A percentile compares a stretch with the other conserved stretches of the same genome.
Evolutionary conservation across 2,113 vertebrate genomes (phyloP).

Genomic region (Gymnogyps californianus): DNA sequence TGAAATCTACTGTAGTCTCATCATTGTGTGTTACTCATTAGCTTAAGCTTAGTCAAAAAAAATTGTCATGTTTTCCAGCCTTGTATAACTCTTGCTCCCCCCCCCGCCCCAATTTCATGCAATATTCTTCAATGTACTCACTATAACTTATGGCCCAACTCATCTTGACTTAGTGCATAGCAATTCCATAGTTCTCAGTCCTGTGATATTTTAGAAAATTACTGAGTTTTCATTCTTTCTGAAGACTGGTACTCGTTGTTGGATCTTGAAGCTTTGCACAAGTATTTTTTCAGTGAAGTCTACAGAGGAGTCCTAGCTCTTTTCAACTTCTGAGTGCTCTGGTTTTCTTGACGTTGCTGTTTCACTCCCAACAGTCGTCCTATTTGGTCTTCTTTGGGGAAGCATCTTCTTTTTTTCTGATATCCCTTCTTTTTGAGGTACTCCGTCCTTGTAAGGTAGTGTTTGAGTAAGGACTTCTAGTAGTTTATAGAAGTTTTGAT

Average conservation of each 20-base stretch:
- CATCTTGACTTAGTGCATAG: not conserved
- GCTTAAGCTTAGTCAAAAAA: not conserved
- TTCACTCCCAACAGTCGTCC: not conserved
- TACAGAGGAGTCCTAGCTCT: not conserved
- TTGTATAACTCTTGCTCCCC: not conserved
- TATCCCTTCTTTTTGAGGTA: not conserved
- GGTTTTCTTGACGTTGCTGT: not conserved
- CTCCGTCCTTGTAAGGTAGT: not conserved
- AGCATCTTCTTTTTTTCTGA: not conserved
- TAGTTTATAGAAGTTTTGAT: not conserved
- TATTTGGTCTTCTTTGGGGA: not conserved
- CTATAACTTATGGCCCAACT: rapidly evolving
- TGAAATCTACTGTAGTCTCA: not conserved
- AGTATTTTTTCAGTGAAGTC: not conserved
- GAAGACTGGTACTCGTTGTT: not conserved
- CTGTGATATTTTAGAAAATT: not conserved
- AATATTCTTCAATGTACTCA: not conserved
- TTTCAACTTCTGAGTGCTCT: not conserved
- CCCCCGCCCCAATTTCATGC: not conserved
- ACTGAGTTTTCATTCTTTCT: not conserved
- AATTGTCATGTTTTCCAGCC: not conserved
- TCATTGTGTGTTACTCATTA: not conserved
- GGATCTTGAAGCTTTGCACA: not conserved
- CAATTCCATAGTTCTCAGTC: not conserved
- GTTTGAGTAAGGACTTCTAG: not conserved